Conservation (phyloP, 2,113 vertebrate species). For the Enhydra lutris region DNA sequence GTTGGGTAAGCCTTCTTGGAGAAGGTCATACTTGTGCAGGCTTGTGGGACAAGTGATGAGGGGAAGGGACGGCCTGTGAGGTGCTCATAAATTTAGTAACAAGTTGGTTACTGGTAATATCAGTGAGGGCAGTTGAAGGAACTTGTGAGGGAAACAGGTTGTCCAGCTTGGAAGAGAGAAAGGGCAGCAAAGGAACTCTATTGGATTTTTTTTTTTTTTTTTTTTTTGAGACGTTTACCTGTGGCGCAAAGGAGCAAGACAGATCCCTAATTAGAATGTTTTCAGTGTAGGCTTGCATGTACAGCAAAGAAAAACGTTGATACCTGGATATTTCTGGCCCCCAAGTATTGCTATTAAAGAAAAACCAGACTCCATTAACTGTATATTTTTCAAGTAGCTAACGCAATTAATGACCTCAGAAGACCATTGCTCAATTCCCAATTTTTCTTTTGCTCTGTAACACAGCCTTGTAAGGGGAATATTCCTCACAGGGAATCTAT, state of each 20-base stretch:
- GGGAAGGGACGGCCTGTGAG: not conserved
- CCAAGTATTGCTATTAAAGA: not conserved
- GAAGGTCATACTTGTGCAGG: not conserved
- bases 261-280: not conserved
- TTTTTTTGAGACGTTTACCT: not conserved
- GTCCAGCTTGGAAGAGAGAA: not conserved
- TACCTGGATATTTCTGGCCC: not conserved
- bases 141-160: not conserved
- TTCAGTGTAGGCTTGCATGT: not conserved
- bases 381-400: not conserved
- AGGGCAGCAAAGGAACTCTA: not conserved
- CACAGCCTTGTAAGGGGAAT: not conserved
- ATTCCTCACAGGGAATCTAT: not conserved
- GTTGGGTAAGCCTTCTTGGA: not conserved
- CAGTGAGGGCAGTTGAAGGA: not conserved
- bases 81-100: not conserved
- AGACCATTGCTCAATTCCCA: not conserved
- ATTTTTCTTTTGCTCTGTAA: not conserved
- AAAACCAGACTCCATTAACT: not conserved
- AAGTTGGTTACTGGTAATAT: not conserved
- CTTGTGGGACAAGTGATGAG: not conserved
- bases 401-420: conserved; percentile 1
- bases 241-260: not conserved
- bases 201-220: not conserved
- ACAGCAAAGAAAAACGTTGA: not conserved